These are phyloP conservation scores for Potamarius usumacintae DNA, from an alignment of 2,113 vertebrate genomes.

Conservation along the genomic window DNA sequence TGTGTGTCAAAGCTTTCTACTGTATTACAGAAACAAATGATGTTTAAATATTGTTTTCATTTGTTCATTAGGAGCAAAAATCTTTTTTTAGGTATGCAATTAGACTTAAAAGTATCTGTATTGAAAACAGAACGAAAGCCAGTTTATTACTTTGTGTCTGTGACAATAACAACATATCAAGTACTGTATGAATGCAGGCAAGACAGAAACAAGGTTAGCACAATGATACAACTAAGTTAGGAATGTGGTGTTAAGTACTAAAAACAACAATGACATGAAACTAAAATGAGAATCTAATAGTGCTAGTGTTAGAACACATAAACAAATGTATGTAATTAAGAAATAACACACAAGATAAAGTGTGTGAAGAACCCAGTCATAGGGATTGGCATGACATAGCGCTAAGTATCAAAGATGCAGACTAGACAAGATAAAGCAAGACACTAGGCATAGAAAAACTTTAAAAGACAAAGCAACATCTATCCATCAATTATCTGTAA, in stretches of 20 bases:
- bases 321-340: neutral
- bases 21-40: neutral
- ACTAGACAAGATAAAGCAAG: neutral
- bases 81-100: neutral
- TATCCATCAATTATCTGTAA: too few species aligned
- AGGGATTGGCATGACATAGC: neutral
- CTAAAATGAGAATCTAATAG: neutral
- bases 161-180: neutral
- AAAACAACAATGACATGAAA: neutral
- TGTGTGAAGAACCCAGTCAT: neutral
- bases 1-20: neutral
- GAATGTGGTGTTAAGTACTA: neutral
- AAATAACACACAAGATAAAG: neutral
- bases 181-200: neutral
- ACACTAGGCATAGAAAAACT: neutral
- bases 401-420: neutral
- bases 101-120: neutral
- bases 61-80: neutral
- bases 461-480: neutral
- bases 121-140: neutral
- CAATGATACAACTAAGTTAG: neutral
- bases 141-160: neutral
- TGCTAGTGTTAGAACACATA: neutral
- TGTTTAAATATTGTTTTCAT: neutral
- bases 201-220: neutral